Conservation (phyloP, 2,797 vertebrate species). For the Calcarius lapponicus region DNA sequence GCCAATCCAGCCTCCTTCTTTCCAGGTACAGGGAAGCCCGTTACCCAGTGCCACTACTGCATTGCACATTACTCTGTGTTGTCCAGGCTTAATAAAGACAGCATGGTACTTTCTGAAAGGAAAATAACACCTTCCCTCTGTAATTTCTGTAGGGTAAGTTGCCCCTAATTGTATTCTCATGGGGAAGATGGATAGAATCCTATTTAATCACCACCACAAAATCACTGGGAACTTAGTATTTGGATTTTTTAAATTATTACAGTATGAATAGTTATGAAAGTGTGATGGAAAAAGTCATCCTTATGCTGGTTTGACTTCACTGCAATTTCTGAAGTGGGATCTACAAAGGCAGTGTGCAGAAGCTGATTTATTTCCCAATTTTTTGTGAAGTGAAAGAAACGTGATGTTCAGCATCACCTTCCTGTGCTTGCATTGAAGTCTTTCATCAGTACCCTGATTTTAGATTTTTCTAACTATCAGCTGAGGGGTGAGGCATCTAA, state of each 20-base stretch:
- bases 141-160: not conserved
- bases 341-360: not conserved
- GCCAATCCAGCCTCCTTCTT: not conserved
- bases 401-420: not conserved
- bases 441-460: not conserved
- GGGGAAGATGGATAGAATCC: not conserved
- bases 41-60: not conserved
- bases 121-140: not conserved
- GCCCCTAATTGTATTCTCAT: not conserved
- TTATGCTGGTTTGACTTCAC: not conserved
- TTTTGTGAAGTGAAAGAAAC: conserved; percentile 8
- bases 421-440: not conserved
- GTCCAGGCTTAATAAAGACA: not conserved
- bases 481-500: not conserved
- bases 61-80: not conserved
- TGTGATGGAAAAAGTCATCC: not conserved
- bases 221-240: not conserved
- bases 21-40: not conserved
- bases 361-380: not conserved
- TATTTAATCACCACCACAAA: not conserved
- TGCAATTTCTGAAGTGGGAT: not conserved
- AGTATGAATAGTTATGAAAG: not conserved
- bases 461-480: not conserved
- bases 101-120: not conserved
- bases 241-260: not conserved